phyloP scores from a whole-genome alignment of 2,113 vertebrate species.

The Paedocypris sp. region DNA sequence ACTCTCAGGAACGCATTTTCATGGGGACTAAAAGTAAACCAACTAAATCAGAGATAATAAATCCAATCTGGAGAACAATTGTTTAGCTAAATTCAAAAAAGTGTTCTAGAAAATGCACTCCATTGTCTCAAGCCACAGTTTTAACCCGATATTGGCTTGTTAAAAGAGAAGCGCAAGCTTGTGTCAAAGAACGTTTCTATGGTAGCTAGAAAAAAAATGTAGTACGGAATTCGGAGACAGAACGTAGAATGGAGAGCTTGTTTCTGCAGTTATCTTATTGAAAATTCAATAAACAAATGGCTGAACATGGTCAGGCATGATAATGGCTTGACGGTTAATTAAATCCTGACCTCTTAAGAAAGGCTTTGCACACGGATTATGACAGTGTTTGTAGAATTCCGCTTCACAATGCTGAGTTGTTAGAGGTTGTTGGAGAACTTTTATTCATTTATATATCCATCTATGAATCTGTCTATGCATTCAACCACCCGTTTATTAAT shows the following conservation, averaged over 20 bases:
- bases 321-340: not conserved
- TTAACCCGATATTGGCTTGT: conserved; percentile 1
- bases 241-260: not conserved
- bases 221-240: not conserved
- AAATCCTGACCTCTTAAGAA: no score
- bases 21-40: no score
- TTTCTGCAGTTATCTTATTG: conserved; percentile 17
- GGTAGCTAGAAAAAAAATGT: conserved; percentile 12
- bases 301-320: conserved; percentile 10
- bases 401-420: no score
- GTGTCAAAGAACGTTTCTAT: conserved; percentile 17
- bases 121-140: not conserved
- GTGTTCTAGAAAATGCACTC: not conserved
- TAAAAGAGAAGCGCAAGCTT: not conserved
- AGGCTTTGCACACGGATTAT: no score
- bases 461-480: no score
- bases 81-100: no score
- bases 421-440: no score
- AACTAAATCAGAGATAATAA: no score
- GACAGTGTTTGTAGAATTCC: no score
- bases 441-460: no score
- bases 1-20: not conserved
- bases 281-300: conserved; percentile 17
- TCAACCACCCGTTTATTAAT: no score
- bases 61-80: no score